Conservation (phyloP, 1,140 invertebrate species). For the Brachionus calyciflorus region DNA sequence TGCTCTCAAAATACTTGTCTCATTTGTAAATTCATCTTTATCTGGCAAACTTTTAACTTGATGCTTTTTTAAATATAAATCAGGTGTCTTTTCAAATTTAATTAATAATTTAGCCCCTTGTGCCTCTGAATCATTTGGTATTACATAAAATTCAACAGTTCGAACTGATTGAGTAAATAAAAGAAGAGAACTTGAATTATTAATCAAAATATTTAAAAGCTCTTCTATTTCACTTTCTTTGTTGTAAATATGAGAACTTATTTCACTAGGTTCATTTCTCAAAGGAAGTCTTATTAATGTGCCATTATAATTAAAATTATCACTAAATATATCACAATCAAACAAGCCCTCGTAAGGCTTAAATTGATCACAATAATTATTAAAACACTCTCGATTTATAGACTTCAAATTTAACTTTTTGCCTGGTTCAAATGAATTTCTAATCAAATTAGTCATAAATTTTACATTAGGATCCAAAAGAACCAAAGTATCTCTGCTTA, state of each 20-base stretch:
- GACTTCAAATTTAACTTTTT: slow-evolving; percentile 51
- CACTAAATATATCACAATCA: slow-evolving; percentile 49
- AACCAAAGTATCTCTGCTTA: slow-evolving; percentile 52
- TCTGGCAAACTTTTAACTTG: not conserved
- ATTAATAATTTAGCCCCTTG: not conserved
- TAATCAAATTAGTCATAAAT: slow-evolving; percentile 21
- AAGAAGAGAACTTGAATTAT: slow-evolving; percentile 51
- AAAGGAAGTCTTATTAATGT: slow-evolving; percentile 55
- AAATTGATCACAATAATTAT: slow-evolving; percentile 51
- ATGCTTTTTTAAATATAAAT: not conserved
- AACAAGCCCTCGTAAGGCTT: slow-evolving; percentile 54
- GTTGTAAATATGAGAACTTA: slow-evolving; percentile 50
- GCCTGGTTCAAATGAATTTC: slow-evolving; percentile 50
- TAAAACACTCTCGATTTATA: slow-evolving; percentile 45
- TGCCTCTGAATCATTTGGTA: slow-evolving; percentile 42
- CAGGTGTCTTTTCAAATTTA: slow-evolving; percentile 7
- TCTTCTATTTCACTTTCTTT: slow-evolving; percentile 50
- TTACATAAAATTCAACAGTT: slow-evolving; percentile 52
- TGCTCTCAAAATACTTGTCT: slow-evolving; percentile 1
- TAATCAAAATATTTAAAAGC: slow-evolving; percentile 51
- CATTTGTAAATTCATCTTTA: not conserved
- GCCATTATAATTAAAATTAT: slow-evolving; percentile 49
- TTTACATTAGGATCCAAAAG: slow-evolving; percentile 48
- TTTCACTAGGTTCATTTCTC: slow-evolving; percentile 52
- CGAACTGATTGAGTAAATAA: slow-evolving; percentile 56